These are phyloP conservation scores for Bugulina stolonifera DNA, from an alignment of 2,888 invertebrate species.

Conservation along the genomic window DNA sequence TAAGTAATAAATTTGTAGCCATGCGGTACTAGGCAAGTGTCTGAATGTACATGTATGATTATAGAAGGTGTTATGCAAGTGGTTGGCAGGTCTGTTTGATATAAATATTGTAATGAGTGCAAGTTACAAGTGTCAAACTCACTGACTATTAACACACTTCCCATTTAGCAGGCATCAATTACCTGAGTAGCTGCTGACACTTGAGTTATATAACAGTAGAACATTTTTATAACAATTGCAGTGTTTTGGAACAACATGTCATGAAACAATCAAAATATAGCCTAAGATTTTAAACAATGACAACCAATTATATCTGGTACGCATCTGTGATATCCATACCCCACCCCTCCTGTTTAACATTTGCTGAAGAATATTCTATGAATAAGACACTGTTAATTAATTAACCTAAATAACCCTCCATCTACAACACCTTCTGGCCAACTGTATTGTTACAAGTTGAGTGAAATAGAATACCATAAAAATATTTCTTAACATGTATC, in stretches of 20 bases:
- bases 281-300: background rate
- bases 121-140: too few species aligned
- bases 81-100: too few species aligned
- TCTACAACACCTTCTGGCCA: too few species aligned
- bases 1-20: too few species aligned
- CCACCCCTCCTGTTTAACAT: background rate
- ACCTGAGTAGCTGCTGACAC: background rate
- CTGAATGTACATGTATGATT: too few species aligned
- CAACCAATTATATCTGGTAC: background rate
- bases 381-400: background rate
- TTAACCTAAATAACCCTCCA: background rate
- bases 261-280: background rate
- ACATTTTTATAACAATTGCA: background rate
- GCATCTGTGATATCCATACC: background rate
- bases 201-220: background rate
- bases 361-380: background rate
- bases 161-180: background rate
- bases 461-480: background rate
- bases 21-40: too few species aligned
- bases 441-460: background rate
- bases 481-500: background rate
- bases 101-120: too few species aligned
- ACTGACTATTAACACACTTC: background rate
- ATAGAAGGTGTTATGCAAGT: too few species aligned
- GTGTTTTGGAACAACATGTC: constrained; percentile 21